phyloP scores from a whole-genome alignment of 1,140 invertebrate genomes.

The Drosophila miranda region DNA sequence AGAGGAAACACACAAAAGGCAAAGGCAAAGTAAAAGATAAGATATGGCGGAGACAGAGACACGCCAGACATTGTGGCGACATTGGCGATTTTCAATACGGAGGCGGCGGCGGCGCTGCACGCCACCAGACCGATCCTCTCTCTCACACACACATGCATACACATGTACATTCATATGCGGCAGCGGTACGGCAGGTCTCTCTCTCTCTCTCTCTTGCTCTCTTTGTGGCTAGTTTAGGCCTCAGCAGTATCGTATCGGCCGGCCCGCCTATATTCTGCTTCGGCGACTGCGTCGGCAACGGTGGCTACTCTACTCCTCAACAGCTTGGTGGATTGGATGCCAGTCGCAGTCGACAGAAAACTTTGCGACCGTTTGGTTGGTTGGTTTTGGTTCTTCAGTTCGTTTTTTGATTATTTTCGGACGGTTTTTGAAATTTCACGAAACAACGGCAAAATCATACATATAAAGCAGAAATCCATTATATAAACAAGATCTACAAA shows the following conservation, averaged over 20 bases:
- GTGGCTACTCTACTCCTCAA: no score
- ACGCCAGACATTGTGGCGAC: slow-evolving; percentile 78
- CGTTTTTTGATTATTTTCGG: slow-evolving; percentile 22
- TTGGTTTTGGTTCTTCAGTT: slow-evolving; percentile 34
- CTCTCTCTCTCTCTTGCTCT: slow-evolving; percentile 25
- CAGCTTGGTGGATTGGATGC: slow-evolving; percentile 31
- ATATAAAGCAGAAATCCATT: slow-evolving; percentile 42
- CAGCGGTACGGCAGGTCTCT: slow-evolving; percentile 17
- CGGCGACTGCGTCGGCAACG: no score
- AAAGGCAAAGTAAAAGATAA: slow-evolving; percentile 56
- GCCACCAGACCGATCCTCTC: background rate
- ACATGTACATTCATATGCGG: no score
- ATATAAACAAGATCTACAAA: slow-evolving; percentile 66
- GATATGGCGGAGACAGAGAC: slow-evolving; percentile 73
- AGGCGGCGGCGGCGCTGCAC: slow-evolving; percentile 4
- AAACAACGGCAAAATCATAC: slow-evolving; percentile 32
- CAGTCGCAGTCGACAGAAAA: slow-evolving; percentile 67
- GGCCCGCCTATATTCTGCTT: no score
- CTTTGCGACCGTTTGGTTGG: slow-evolving; percentile 70
- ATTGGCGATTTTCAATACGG: slow-evolving; percentile 45
- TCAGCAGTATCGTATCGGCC: no score
- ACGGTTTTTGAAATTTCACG: slow-evolving; percentile 32
- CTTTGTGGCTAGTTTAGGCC: slow-evolving; percentile 17
- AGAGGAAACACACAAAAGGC: no score
- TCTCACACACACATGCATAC: slow-evolving; percentile 4